Evolutionary conservation across 2,888 invertebrate genomes (phyloP).

Genomic region (Sinohyriopsis cumingii): DNA sequence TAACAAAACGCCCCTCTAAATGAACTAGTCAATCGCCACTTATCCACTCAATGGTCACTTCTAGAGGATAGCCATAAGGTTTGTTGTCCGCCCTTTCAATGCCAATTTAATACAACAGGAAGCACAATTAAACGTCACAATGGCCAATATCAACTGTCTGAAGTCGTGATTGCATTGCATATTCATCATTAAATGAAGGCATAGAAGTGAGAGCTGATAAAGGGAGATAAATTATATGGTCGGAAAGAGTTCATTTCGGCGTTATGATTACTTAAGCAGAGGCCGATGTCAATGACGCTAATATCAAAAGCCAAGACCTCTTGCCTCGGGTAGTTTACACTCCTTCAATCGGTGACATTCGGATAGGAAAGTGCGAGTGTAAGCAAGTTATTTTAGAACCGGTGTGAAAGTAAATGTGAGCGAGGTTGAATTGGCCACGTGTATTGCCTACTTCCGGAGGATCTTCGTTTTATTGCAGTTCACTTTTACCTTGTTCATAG

Average conservation of each 20-base stretch:
- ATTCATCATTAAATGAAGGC: conserved; percentile 34
- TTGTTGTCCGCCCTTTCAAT: conserved; percentile 38
- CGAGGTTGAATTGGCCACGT: too few relatives aligned
- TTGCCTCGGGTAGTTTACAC: too few relatives aligned
- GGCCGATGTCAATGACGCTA: too few relatives aligned
- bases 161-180: conserved; percentile 28
- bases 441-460: too few relatives aligned
- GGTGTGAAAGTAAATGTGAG: too few relatives aligned
- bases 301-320: too few relatives aligned
- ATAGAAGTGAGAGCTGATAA: conserved; percentile 33
- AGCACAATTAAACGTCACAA: conserved; percentile 44
- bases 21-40: conserved; percentile 28
- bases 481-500: too few relatives aligned
- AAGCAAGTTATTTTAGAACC: too few relatives aligned
- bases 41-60: conserved; percentile 14
- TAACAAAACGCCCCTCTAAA: conserved; percentile 28
- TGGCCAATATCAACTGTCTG: conserved; percentile 35
- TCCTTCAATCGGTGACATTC: too few relatives aligned
- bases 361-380: too few relatives aligned
- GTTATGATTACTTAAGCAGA: conserved; percentile 6
- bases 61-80: conserved; percentile 24
- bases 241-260: conserved; percentile 16
- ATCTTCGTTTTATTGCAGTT: too few relatives aligned
- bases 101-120: conserved; percentile 49
- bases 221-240: conserved; percentile 44